Evolutionary conservation across 2,797 vertebrate genomes (phyloP).

Genomic region (Perodicticus potto): DNA sequence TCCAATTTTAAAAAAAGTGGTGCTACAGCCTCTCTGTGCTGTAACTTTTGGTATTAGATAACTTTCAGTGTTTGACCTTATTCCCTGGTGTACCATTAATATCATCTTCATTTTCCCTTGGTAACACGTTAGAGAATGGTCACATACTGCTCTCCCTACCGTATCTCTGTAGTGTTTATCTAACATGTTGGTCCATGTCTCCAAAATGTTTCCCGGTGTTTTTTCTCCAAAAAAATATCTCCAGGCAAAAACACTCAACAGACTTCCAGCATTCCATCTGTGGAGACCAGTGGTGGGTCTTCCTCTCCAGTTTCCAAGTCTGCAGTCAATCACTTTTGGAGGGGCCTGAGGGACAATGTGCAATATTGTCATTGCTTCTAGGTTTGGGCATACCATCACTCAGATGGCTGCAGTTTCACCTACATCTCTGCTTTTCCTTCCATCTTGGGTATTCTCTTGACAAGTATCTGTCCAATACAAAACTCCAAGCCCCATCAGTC

Average conservation of each 20-base stretch:
- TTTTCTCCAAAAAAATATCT: not conserved
- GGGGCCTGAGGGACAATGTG: not conserved
- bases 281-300: fast-evolving
- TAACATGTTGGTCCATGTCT: not conserved
- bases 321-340: not conserved
- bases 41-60: not conserved
- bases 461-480: not conserved
- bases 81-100: not conserved
- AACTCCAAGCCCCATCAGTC: not conserved
- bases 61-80: not conserved
- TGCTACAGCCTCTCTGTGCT: not conserved
- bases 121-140: not conserved
- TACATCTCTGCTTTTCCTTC: not conserved
- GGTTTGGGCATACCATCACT: no score
- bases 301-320: fast-evolving
- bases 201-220: not conserved
- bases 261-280: not conserved
- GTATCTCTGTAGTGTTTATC: not conserved
- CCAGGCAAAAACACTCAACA: not conserved
- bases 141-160: not conserved
- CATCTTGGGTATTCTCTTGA: not conserved
- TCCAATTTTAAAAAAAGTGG: not conserved
- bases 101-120: not conserved
- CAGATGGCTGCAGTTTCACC: not conserved
- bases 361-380: fast-evolving